These are phyloP conservation scores for Globodera ellingtonae DNA, from an alignment of 1,140 invertebrate species.

Conservation along the genomic window DNA sequence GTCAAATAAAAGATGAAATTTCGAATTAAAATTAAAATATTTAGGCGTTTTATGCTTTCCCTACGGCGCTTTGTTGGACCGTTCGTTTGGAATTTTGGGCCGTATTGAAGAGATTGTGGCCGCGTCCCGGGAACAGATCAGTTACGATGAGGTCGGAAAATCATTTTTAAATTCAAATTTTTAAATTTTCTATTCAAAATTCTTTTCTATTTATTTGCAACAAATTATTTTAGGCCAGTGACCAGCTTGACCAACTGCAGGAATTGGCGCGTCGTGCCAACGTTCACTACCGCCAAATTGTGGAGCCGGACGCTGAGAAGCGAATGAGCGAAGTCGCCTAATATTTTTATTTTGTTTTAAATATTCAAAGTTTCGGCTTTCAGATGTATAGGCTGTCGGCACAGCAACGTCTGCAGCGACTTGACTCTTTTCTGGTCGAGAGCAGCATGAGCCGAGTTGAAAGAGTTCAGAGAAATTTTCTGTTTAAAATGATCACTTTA, in stretches of 20 bases:
- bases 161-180: neutral
- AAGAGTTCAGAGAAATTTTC: slow-evolving; percentile 32
- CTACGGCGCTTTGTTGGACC: slow-evolving; percentile 60
- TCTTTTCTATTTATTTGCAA: neutral
- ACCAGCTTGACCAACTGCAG: slow-evolving; percentile 48
- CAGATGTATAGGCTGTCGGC: slow-evolving; percentile 55
- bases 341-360: neutral
- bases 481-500: no score
- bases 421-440: slow-evolving; percentile 60
- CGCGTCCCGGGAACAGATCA: neutral
- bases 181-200: neutral
- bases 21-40: neutral
- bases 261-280: slow-evolving; percentile 54
- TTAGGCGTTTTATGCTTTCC: slow-evolving; percentile 63
- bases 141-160: slow-evolving; percentile 33
- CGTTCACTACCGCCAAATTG: slow-evolving; percentile 51
- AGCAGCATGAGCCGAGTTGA: slow-evolving; percentile 55
- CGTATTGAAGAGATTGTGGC: slow-evolving; percentile 50
- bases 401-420: slow-evolving; percentile 59
- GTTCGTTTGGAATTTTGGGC: slow-evolving; percentile 51
- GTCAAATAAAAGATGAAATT: slow-evolving; percentile 7
- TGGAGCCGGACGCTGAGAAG: slow-evolving; percentile 62
- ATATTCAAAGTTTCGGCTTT: neutral
- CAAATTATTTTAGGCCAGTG: slow-evolving; percentile 1
- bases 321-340: slow-evolving; percentile 57